phyloP scores from a whole-genome alignment of 1,140 invertebrate genomes.

The Potamilus streckersoni region DNA sequence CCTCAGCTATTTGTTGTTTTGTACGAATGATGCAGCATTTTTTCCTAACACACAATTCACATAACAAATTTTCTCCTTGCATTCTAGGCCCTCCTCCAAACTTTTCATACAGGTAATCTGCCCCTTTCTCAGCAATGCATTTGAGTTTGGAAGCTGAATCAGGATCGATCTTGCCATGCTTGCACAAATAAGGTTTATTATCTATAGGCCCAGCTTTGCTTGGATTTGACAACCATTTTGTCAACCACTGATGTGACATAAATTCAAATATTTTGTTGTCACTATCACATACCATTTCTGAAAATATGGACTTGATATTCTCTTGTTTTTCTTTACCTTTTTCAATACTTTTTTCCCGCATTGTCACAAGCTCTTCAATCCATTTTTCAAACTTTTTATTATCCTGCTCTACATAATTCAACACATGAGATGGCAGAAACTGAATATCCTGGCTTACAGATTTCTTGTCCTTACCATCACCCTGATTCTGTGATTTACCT shows the following conservation, averaged over 20 bases:
- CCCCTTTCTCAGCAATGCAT: conserved; percentile 53
- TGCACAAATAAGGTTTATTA: conserved; percentile 69
- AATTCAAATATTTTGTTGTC: conserved; percentile 65
- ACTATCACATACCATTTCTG: conserved; percentile 31
- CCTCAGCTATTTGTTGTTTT: conserved; percentile 59
- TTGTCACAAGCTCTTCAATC: conserved; percentile 57
- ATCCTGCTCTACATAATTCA: conserved; percentile 63
- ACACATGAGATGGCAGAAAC: conserved; percentile 44
- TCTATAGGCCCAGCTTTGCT: conserved; percentile 67
- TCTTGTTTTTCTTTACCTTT: conserved; percentile 65
- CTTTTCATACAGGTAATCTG: conserved; percentile 67
- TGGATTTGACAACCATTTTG: conserved; percentile 66
- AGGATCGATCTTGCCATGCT: conserved; percentile 66
- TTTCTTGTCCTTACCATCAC: neutral
- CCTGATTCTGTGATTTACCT: conserved; percentile 3
- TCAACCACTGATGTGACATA: conserved; percentile 71
- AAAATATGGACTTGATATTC: conserved; percentile 50
- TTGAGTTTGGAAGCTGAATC: conserved; percentile 58
- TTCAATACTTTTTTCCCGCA: conserved; percentile 69
- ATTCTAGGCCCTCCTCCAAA: conserved; percentile 70
- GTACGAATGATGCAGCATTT: conserved; percentile 67
- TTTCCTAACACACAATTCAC: conserved; percentile 70
- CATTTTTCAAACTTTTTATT: conserved; percentile 69
- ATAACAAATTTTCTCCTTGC: conserved; percentile 48
- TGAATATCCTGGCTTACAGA: conserved; percentile 4